These are phyloP conservation scores for Oppia nitens DNA, from an alignment of 1,140 invertebrate species.

Conservation along the genomic window DNA sequence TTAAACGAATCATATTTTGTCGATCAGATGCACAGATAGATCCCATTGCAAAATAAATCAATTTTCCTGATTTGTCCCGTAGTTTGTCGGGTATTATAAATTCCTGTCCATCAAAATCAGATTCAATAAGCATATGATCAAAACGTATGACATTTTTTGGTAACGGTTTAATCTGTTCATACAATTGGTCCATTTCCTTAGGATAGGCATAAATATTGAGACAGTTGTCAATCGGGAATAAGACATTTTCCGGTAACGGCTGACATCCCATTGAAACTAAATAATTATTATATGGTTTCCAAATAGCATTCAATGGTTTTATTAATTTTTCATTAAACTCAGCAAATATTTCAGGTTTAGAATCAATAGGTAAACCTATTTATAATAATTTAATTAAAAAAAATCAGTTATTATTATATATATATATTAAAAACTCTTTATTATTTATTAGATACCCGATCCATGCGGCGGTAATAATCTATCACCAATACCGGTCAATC, in stretches of 20 bases:
- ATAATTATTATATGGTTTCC: too few species aligned
- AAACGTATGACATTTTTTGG: neutral
- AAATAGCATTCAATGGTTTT: neutral
- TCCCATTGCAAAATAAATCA: conserved; percentile 16
- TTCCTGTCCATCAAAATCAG: neutral
- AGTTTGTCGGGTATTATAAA: conserved; percentile 8
- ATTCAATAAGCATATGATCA: neutral
- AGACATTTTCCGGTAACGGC: neutral
- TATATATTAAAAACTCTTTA: too few species aligned
- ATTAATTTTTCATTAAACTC: neutral
- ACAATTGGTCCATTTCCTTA: conserved; percentile 13
- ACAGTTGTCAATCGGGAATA: neutral
- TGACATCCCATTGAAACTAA: neutral
- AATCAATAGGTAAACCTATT: neutral
- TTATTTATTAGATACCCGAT: too few species aligned
- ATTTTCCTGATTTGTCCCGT: neutral
- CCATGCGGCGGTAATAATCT: neutral
- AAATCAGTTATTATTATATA: too few species aligned
- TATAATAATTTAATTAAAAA: too few species aligned
- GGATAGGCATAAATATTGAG: conserved; percentile 16
- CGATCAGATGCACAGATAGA: conserved; percentile 20
- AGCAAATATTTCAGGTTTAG: neutral
- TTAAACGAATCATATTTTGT: conserved; percentile 10
- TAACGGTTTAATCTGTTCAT: conserved; percentile 4
- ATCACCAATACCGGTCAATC: neutral